Percentiles rank a stretch among this genome's conserved stretches.
Conservation (phyloP, 1,140 invertebrate genomes). For the Hyles euphorbiae region DNA sequence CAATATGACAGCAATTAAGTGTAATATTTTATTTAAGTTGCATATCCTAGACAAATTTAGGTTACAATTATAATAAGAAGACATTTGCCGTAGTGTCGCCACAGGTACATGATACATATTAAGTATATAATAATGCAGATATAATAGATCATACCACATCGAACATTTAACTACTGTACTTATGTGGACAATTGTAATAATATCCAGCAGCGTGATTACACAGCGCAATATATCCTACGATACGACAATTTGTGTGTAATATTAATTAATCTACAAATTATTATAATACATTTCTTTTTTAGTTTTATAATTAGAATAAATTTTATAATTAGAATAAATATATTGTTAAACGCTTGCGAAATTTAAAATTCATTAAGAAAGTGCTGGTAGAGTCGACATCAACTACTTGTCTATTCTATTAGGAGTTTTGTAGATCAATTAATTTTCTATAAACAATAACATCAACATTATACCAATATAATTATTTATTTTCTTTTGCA, state of each 20-base stretch:
- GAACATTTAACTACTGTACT: slow-evolving; percentile 17
- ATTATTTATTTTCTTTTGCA: neutral
- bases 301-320: neutral
- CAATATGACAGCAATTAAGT: no score
- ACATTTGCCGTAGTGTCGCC: neutral
- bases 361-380: no score
- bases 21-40: no score
- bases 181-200: slow-evolving; percentile 10
- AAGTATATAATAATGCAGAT: no score
- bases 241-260: neutral
- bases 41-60: neutral
- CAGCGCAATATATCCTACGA: slow-evolving; percentile 10
- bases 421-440: slow-evolving; percentile 2
- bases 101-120: no score
- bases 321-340: neutral
- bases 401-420: no score
- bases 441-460: neutral
- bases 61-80: neutral
- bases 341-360: neutral
- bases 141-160: slow-evolving; percentile 10
- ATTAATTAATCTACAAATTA: slow-evolving; percentile 3
- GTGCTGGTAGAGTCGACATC: no score
- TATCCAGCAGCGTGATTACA: slow-evolving; percentile 16
- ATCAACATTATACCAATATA: neutral
- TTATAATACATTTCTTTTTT: neutral